Conservation (phyloP, 2,888 invertebrate genomes). For the Linnaemya tessellans region DNA sequence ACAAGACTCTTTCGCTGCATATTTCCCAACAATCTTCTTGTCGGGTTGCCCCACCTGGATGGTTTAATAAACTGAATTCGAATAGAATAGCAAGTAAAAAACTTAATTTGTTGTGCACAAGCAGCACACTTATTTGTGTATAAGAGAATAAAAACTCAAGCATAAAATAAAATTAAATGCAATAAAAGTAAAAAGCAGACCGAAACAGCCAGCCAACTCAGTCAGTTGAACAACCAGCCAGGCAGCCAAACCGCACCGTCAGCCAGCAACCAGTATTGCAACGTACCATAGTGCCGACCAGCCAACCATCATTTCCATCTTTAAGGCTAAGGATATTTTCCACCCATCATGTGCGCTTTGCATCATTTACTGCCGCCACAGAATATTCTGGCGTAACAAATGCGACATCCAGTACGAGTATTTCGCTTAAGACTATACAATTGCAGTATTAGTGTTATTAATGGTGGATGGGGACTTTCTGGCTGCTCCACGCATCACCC, state of each 20-base stretch:
- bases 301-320: slow-evolving; percentile 44
- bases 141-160: slow-evolving; percentile 26
- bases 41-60: slow-evolving; percentile 11
- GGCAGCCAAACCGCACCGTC: slow-evolving; percentile 14
- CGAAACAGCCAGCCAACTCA: slow-evolving; percentile 25
- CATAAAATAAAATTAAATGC: not conserved
- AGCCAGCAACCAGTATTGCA: slow-evolving; percentile 25
- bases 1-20: not conserved
- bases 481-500: not conserved
- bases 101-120: slow-evolving; percentile 23
- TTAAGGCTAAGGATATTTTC: slow-evolving; percentile 41
- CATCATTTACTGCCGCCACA: slow-evolving; percentile 70
- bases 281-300: slow-evolving; percentile 26
- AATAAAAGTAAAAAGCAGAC: slow-evolving; percentile 14
- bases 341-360: slow-evolving; percentile 64
- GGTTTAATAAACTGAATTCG: slow-evolving; percentile 50
- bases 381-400: slow-evolving; percentile 62
- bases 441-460: slow-evolving; percentile 6
- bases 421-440: slow-evolving; percentile 58
- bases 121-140: not conserved
- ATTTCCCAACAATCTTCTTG: slow-evolving; percentile 24
- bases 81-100: slow-evolving; percentile 27
- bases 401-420: slow-evolving; percentile 62
- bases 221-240: slow-evolving; percentile 18
- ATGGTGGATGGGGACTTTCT: no score